Percentiles rank a stretch among this genome's conserved stretches.
Conservation (phyloP, 2,888 invertebrate genomes). For the Rhopalosiphum nymphaeae region DNA sequence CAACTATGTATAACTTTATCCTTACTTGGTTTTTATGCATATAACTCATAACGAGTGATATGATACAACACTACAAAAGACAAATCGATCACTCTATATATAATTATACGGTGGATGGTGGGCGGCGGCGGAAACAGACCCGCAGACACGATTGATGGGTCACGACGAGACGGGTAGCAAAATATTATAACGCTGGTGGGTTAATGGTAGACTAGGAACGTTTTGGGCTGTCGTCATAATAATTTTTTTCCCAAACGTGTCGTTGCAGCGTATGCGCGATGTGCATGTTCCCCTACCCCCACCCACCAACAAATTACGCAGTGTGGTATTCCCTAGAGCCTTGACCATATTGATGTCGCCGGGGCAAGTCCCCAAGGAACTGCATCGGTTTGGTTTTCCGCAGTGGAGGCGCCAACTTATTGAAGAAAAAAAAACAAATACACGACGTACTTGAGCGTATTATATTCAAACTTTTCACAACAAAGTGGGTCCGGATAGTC, state of each 20-base stretch:
- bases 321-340: constrained; percentile 51
- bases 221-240: constrained; percentile 57
- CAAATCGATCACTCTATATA: not conserved
- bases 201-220: not conserved
- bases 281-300: not conserved
- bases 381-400: constrained; percentile 49
- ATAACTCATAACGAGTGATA: too few relatives aligned
- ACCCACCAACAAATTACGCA: not conserved
- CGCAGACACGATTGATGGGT: not conserved
- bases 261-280: constrained; percentile 24
- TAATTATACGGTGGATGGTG: not conserved
- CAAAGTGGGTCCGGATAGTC: not conserved
- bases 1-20: too few relatives aligned
- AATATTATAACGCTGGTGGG: constrained; percentile 11
- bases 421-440: constrained; percentile 25
- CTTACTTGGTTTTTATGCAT: too few relatives aligned
- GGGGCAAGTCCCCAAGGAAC: constrained; percentile 32
- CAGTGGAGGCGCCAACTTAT: constrained; percentile 40
- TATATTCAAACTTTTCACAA: not conserved
- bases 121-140: too few relatives aligned
- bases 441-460: not conserved
- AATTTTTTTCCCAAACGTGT: constrained; percentile 62
- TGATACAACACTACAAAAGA: not conserved
- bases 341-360: constrained; percentile 61
- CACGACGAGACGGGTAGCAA: not conserved